Base-by-base conservation (phyloP, 1,140 invertebrate species). In the Andricus grossulariae region DNA sequence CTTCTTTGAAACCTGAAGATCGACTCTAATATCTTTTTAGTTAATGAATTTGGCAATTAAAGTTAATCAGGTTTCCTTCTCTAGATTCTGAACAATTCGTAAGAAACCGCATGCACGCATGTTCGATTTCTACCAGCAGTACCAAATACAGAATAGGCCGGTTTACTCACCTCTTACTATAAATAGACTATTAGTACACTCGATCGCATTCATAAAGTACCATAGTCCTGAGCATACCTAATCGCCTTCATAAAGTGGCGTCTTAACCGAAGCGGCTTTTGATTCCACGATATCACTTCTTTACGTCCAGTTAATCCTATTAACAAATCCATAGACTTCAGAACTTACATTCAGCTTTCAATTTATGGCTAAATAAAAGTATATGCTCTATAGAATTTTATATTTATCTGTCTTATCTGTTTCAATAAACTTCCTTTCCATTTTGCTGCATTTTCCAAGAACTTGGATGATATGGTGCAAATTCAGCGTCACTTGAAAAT, bases 141-240 rank as follows among this genome's bases (percentile, higher is more conserved):
- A 32, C 60, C 60, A 66, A 66, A 66, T 66, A 66, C 32, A 39
- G 60, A 66, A 66, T 66, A 66, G 60, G 25, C 60, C 60, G 60
- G 60, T 66, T 66, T 66, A 45, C 60, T 66, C 60, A 66, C 25
- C 39, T 66, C 60, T 45, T 66, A 66, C 60, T 66, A 66, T 66
- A 66, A 66, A 66, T 66, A 66, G 60, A 66, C 60, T 66, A 66
- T 66, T 66, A 66, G 25, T 66, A 32, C 60, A 45, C 60, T 66
- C 60, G 60, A 66, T 66, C n/a, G 60, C 60, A 66, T 45, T 66
- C 60, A 66, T 66, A 66, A 66, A 66, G 15, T 66, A 8, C 15
- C 60, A 45, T 32, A 66, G 25, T 39, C 60, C n/a, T 16, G 21
- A 25, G 60, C 60, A 39, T 66, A 66, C 60, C 60, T 66, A 66